Base-by-base conservation (phyloP, 2,888 invertebrate genomes). In the Lacanobia wlatinum region DNA sequence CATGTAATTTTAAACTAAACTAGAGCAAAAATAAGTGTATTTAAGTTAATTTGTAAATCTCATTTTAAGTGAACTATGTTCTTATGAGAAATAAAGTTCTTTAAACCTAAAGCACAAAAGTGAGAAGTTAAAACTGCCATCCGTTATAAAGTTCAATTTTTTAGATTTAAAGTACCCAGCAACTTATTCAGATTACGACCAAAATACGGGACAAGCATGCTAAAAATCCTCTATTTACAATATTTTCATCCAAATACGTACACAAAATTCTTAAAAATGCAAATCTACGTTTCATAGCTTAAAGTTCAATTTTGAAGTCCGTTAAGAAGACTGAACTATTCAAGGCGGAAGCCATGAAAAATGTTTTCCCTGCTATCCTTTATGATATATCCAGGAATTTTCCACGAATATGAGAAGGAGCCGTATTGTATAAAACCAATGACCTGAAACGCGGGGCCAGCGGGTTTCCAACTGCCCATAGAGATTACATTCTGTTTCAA, bases 391-490 rank as follows among this genome's bases (percentile, higher is more conserved):
- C 28, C 79, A 77, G 80, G 82, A 82, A 86, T 86, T 85, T 85
- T 84, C 82, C 78, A 81, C 85, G 83, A 85, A 87, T 87, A 89
- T 85, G 87, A 86, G 79, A 84, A 78, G 81, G 76, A 80, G 67
- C 75, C 84, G 84, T 88, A 84, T 86, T 87, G 88, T 89, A 87
- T 78, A 78, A 81, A 91, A 87, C 86, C 91, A 87, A 91, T 92
- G 92, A 90, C 89, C 92, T 88, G 90, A 85, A 92, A 90, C 87
- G 80, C 69, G 53, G 72, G 82, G 86, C 75, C 84, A 89, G 89
- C 89, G 90, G 88, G 88, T 89, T 87, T 83, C 74, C 86, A 78
- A 86, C 85, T 84, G 80, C 81, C 84, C 84, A 76, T 80, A 69
- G 81, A 85, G 86, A 89, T 89, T 86, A 89, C 77, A 84, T 84